Percentiles rank a stretch among this genome's conserved stretches.
phyloP scores from a whole-genome alignment of 1,140 invertebrate genomes.

The Teleopsis dalmanni region DNA sequence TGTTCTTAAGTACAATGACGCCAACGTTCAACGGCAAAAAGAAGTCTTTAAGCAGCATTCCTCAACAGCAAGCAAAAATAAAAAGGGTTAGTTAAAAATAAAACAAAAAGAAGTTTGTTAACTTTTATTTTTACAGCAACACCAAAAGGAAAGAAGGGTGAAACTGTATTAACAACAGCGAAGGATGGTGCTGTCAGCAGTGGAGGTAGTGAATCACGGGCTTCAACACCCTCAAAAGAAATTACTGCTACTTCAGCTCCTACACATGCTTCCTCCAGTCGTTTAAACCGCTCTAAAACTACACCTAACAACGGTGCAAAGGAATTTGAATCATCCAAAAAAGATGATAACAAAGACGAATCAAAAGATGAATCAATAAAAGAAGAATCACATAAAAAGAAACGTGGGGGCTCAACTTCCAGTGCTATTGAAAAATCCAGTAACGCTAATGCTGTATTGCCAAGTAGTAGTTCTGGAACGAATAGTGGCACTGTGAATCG shows the following conservation, averaged over 20 bases:
- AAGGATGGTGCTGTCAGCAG: constrained; percentile 12
- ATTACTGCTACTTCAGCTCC: constrained; percentile 21
- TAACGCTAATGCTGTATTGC: constrained; percentile 19
- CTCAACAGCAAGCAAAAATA: constrained; percentile 57
- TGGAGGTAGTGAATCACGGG: constrained; percentile 50
- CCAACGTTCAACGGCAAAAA: constrained; percentile 82
- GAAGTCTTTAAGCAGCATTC: constrained; percentile 79
- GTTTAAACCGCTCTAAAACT: constrained; percentile 12
- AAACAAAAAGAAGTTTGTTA: not conserved
- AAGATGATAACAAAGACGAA: constrained; percentile 11
- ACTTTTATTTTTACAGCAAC: constrained; percentile 13
- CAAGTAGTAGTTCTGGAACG: constrained; percentile 21
- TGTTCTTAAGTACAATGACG: constrained; percentile 88
- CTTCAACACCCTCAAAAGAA: constrained; percentile 54
- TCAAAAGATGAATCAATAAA: constrained; percentile 18
- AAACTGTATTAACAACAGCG: not conserved
- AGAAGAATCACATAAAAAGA: constrained; percentile 8
- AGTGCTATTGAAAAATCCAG: constrained; percentile 18
- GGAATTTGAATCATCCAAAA: not conserved
- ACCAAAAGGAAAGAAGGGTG: constrained; percentile 16
- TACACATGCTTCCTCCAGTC: constrained; percentile 1
- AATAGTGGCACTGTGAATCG: constrained; percentile 33
- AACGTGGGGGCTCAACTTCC: constrained; percentile 9
- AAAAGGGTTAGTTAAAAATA: constrained; percentile 47
- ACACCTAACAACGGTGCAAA: constrained; percentile 7